These are phyloP conservation scores for Coremacera marginata DNA, from an alignment of 2,888 invertebrate species.

Conservation along the genomic window DNA sequence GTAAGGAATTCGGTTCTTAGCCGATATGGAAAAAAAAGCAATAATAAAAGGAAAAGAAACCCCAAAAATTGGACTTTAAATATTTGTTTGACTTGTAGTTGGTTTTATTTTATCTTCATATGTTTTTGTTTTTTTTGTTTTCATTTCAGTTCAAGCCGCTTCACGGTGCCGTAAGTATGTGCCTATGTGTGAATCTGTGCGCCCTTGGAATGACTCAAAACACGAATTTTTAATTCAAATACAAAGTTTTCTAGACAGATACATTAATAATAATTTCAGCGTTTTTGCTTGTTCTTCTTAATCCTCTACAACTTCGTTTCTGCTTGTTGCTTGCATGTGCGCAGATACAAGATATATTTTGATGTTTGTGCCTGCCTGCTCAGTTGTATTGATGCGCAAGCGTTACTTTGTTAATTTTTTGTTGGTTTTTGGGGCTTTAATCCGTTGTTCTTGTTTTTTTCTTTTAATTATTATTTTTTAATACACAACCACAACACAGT, in stretches of 20 bases:
- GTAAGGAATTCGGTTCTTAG: background rate
- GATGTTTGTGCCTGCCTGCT: background rate
- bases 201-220: constrained; percentile 54
- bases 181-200: constrained; percentile 44
- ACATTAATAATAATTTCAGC: constrained; percentile 59
- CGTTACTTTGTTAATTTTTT: background rate
- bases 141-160: background rate
- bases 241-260: constrained; percentile 61
- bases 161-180: background rate
- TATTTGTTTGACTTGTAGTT: background rate
- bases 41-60: background rate
- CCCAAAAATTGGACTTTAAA: constrained; percentile 10
- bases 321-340: constrained; percentile 2
- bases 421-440: background rate
- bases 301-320: constrained; percentile 6
- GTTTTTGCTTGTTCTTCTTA: constrained; percentile 41
- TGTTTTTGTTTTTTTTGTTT: constrained; percentile 19
- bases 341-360: constrained; percentile 18
- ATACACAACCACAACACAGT: too few species aligned
- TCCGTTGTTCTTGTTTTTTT: background rate
- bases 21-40: background rate
- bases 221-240: constrained; percentile 58
- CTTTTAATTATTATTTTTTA: background rate
- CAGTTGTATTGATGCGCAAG: background rate
- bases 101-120: constrained; percentile 22